These are phyloP conservation scores for Venustoraphidia nigricollis DNA, from an alignment of 2,888 invertebrate species.

Conservation along the genomic window DNA sequence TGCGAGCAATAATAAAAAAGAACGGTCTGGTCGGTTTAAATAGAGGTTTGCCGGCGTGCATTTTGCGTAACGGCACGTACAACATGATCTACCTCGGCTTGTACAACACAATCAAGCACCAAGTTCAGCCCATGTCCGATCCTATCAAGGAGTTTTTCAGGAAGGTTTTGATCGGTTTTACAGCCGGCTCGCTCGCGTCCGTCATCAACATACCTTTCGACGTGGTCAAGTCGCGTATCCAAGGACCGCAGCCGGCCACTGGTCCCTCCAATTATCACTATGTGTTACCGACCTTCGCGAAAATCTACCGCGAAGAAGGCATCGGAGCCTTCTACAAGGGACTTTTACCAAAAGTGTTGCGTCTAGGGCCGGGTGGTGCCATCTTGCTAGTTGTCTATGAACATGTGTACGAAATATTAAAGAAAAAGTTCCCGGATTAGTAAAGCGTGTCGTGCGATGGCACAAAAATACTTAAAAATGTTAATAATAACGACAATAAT, in stretches of 20 bases:
- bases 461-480: no score
- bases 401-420: conserved; percentile 62
- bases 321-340: conserved; percentile 85
- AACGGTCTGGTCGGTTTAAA: conserved; percentile 77
- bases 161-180: conserved; percentile 71
- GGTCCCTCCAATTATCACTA: conserved; percentile 63
- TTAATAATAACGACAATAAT: no score
- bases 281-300: conserved; percentile 53
- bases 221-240: conserved; percentile 89
- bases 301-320: conserved; percentile 83
- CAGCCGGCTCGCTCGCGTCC: conserved; percentile 75
- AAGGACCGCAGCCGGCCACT: conserved; percentile 70
- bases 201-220: conserved; percentile 89
- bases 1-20: conserved; percentile 58
- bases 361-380: conserved; percentile 88
- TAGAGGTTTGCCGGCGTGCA: conserved; percentile 78
- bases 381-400: conserved; percentile 91
- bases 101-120: conserved; percentile 31
- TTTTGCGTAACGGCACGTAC: conserved; percentile 78
- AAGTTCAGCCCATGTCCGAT: conserved; percentile 27
- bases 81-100: conserved; percentile 93
- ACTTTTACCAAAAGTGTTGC: conserved; percentile 74
- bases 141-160: conserved; percentile 50
- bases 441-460: no score
- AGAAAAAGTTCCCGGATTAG: conserved; percentile 26